Conservation (phyloP, 2,888 invertebrate genomes). For the Keiferia lycopersicella region DNA sequence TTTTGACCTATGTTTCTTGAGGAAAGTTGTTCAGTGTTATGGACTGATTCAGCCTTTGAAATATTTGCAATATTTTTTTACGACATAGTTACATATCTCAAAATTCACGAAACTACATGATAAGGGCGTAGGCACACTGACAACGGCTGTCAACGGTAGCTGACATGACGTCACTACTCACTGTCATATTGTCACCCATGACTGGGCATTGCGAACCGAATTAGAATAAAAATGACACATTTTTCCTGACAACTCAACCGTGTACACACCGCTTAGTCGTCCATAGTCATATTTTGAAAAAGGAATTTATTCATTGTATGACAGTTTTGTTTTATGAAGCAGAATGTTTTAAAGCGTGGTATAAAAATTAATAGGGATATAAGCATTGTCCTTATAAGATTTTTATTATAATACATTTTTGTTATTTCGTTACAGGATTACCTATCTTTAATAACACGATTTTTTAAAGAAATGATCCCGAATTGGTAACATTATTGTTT, state of each 20-base stretch:
- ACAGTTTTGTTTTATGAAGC: constrained; percentile 9
- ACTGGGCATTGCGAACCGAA: constrained; percentile 26
- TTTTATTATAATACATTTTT: background rate
- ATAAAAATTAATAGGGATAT: background rate
- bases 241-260: constrained; percentile 22
- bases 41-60: too few species aligned
- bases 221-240: constrained; percentile 27
- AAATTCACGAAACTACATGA: constrained; percentile 28
- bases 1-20: too few species aligned
- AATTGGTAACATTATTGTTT: too few species aligned
- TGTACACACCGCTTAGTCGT: constrained; percentile 20
- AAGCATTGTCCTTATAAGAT: background rate
- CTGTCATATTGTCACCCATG: constrained; percentile 19
- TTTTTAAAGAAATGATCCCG: too few species aligned
- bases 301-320: constrained; percentile 19
- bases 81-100: too few species aligned
- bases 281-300: constrained; percentile 11
- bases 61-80: too few species aligned
- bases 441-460: too few species aligned
- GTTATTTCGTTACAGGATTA: too few species aligned
- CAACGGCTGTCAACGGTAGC: constrained; percentile 33
- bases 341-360: background rate
- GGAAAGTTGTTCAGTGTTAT: too few species aligned
- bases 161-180: constrained; percentile 13
- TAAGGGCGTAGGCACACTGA: constrained; percentile 39